A percentile compares a stretch with the other conserved stretches of the same genome.
Conservation (phyloP, 2,797 vertebrate species). For the Arnoldichthys spilopterus region DNA sequence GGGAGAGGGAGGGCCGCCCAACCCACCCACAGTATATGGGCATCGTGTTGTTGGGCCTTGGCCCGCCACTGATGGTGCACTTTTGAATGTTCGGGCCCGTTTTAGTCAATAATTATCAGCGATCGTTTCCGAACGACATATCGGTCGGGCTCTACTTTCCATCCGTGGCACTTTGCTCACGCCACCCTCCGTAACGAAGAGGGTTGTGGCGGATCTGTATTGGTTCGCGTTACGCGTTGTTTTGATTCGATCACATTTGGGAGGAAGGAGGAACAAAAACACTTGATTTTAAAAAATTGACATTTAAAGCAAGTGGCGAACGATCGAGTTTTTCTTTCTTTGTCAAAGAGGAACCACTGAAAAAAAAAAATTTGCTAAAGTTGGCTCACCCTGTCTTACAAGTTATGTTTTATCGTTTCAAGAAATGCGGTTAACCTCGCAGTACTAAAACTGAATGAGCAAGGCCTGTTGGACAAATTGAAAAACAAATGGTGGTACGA, state of each 20-base stretch:
- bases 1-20: too few relatives aligned
- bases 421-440: conserved; percentile 99
- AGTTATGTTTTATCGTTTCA: conserved; percentile 98
- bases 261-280: conserved; percentile 42
- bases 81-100: too few relatives aligned
- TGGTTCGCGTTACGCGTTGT: neutral
- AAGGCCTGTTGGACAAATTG: conserved; percentile 99
- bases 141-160: too few relatives aligned
- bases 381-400: conserved; percentile 99
- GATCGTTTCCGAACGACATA: too few relatives aligned
- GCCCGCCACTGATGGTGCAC: too few relatives aligned
- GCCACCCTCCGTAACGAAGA: too few relatives aligned
- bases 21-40: too few relatives aligned
- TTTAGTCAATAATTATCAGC: too few relatives aligned
- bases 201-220: neutral
- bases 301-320: conserved; percentile 4
- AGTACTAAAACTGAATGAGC: conserved; percentile 99
- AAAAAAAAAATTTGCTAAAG: conserved; percentile 77
- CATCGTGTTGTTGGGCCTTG: too few relatives aligned
- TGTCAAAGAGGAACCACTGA: conserved; percentile 78
- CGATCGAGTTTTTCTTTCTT: conserved; percentile 24
- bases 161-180: too few relatives aligned
- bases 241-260: neutral
- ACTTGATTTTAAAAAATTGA: conserved; percentile 15
- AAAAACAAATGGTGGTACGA: conserved; percentile 99